Conservation (phyloP, 1,140 invertebrate genomes). For the Caerostris darwini region DNA sequence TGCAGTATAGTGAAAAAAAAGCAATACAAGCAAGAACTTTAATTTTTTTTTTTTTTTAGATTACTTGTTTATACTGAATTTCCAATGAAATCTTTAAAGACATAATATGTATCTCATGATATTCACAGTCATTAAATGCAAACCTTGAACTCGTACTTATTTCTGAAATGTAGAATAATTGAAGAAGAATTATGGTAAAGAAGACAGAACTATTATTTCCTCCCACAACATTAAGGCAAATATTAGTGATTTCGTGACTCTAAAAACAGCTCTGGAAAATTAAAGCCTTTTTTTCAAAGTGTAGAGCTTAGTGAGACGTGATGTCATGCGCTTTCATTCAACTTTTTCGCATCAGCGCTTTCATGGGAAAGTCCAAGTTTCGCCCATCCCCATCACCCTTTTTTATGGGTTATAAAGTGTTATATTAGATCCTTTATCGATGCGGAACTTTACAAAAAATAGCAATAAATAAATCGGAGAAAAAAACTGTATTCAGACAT, state of each 20-base stretch:
- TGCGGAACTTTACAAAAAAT: background rate
- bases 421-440: slow-evolving; percentile 1
- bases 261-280: background rate
- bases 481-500: background rate
- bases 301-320: background rate
- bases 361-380: background rate
- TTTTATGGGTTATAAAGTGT: background rate
- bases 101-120: no score
- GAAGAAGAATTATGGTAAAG: background rate
- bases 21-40: no score
- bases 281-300: background rate
- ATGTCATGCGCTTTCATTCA: background rate
- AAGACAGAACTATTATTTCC: background rate
- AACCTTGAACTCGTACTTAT: no score
- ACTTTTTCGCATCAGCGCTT: background rate
- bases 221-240: background rate
- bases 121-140: no score
- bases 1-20: no score
- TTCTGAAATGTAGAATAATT: no score
- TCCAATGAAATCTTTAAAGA: no score
- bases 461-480: background rate
- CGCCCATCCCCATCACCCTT: background rate
- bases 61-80: no score
- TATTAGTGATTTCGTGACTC: background rate
- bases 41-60: no score